Base-by-base conservation (phyloP, 1,140 invertebrate species). In the Ceratosolen solmsi region DNA sequence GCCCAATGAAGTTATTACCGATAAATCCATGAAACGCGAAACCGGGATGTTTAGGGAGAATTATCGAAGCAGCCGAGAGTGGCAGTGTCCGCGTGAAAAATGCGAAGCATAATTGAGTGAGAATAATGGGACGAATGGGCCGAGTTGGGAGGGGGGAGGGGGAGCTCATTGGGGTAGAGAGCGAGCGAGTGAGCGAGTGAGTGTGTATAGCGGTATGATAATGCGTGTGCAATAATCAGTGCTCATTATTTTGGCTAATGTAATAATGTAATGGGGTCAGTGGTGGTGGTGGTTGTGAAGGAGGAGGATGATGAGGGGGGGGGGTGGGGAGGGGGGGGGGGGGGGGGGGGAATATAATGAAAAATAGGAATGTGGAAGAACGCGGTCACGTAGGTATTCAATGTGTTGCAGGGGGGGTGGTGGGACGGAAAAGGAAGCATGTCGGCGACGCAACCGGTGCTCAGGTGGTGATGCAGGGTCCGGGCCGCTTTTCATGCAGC, bases 401-500 rank as follows among this genome's bases (percentile, higher is more conserved):
- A 87, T 87, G 88, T 92, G 91, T 91, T 91, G 89, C 90, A 91
- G 91, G 88, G 89, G 91, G 90, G 91, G 90, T 91, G 88, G 90
- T 91, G 89, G 91, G 90, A 90, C 89, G 90, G 86, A 92, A 91
- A 90, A 88, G 89, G 88, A 91, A 91, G 89, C 58, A 78, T 56
- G 56, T 78, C 46, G 58, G 58, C 79, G 60, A 75, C 11, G 33
- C 90, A 90, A 91, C 89, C 90, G 90, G 49, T 90, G 89, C 89
- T 89, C 90, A 91, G 86, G 89, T 89, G 90, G 89, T 92, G 89
- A 89, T 91, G 89, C 90, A 91, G 87, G 90, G 90, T 87, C 90
- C 90, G 89, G 90, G 91, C 85, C 90, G 90, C 87, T 92, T 92
- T 90, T 90, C 90, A 85, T 92, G 91, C 91, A 91, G 89, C 88